phyloP scores from a whole-genome alignment of 2,797 vertebrate species.

The Sciurus vulgaris region DNA sequence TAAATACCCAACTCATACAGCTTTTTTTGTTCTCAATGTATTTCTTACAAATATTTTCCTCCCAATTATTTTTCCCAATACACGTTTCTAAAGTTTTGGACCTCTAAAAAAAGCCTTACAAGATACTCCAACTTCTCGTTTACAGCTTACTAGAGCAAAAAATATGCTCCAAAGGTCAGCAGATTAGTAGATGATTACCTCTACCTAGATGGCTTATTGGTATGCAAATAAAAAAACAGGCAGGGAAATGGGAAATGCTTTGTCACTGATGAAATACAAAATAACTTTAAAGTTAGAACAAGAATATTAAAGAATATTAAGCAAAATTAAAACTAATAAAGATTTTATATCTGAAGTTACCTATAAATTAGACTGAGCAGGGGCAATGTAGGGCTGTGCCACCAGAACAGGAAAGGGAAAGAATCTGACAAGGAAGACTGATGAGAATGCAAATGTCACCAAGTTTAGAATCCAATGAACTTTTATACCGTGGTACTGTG shows the following conservation, averaged over 20 bases:
- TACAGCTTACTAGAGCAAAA: conserved; percentile 49
- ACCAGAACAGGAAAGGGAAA: conserved; percentile 45
- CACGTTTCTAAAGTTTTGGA: conserved; percentile 22
- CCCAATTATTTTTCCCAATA: conserved; percentile 42
- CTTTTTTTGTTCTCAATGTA: conserved; percentile 29
- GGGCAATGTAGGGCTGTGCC: background rate
- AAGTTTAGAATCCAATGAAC: conserved; percentile 58
- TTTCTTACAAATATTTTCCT: conserved; percentile 20
- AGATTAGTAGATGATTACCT: conserved; percentile 76
- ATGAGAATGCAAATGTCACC: conserved; percentile 21
- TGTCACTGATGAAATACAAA: conserved; percentile 49
- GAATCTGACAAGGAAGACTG: conserved; percentile 14
- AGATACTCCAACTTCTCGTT: conserved; percentile 63
- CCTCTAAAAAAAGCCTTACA: conserved; percentile 24
- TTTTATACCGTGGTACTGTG: background rate
- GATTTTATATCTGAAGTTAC: background rate
- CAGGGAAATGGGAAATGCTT: background rate
- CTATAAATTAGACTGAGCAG: conserved; percentile 28
- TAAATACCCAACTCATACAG: background rate
- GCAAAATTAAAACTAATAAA: conserved; percentile 51
- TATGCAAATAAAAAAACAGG: conserved; percentile 54
- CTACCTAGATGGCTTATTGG: conserved; percentile 14
- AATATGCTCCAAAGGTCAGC: conserved; percentile 69
- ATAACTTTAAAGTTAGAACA: conserved; percentile 54
- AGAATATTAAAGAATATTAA: conserved; percentile 27